Conservation (phyloP, 2,888 invertebrate species). For the Serripes groenlandicus region DNA sequence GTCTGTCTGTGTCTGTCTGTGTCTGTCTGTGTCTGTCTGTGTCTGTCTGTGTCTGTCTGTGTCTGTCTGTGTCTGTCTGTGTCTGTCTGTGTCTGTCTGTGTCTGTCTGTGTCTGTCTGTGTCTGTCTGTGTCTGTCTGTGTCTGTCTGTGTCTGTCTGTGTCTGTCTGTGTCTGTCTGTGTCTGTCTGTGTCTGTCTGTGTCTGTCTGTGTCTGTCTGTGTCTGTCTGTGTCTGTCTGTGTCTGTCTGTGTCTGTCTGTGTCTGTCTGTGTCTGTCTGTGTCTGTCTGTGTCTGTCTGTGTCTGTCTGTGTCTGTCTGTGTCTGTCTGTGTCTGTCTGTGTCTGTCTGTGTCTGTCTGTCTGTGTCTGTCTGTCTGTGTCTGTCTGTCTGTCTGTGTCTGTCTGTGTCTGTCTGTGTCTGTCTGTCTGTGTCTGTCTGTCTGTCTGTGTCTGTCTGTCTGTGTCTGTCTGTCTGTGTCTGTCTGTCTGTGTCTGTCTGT, state of each 20-base stretch:
- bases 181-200: slow-evolving; percentile 9
- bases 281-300: slow-evolving; percentile 21
- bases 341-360: slow-evolving; percentile 30
- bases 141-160: slow-evolving; percentile 24
- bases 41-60: slow-evolving; percentile 20
- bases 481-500: too few species aligned
- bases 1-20: slow-evolving; percentile 8
- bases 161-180: slow-evolving; percentile 13
- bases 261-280: slow-evolving; percentile 30
- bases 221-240: slow-evolving; percentile 26
- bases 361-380: slow-evolving; percentile 27
- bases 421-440: background rate
- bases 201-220: slow-evolving; percentile 5
- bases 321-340: slow-evolving; percentile 31
- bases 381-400: slow-evolving; percentile 30
- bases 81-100: slow-evolving; percentile 24
- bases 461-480: too few species aligned
- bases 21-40: slow-evolving; percentile 18
- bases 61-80: slow-evolving; percentile 3
- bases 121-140: slow-evolving; percentile 29
- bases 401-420: slow-evolving; percentile 33
- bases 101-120: slow-evolving; percentile 25
- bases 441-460: background rate
- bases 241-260: slow-evolving; percentile 24
- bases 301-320: slow-evolving; percentile 17